Percentiles rank a stretch among this genome's conserved stretches.
phyloP scores from a whole-genome alignment of 1,140 invertebrate species.

The Orius laevigatus region DNA sequence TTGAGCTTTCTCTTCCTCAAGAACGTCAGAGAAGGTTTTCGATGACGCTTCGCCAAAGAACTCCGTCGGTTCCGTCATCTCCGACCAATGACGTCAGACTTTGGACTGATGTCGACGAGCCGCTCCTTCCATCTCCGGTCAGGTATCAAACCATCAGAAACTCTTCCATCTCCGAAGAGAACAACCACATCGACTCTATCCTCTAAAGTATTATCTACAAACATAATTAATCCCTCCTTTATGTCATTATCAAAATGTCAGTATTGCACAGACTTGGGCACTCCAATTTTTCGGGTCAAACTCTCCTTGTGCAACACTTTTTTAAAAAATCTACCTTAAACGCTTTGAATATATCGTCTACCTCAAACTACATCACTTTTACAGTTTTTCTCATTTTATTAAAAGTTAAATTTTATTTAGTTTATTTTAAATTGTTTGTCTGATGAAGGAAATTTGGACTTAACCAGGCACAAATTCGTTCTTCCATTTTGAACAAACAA shows the following conservation, averaged over 20 bases:
- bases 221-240: neutral
- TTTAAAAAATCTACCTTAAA: too few species aligned
- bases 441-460: neutral
- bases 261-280: neutral
- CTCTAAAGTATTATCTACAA: neutral
- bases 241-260: neutral
- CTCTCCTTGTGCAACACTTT: neutral
- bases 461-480: neutral
- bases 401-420: neutral
- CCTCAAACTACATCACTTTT: slow-evolving; percentile 5
- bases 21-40: slow-evolving; percentile 4
- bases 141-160: neutral
- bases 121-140: slow-evolving; percentile 5
- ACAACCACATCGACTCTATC: neutral
- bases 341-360: neutral
- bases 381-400: neutral
- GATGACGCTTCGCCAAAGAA: slow-evolving; percentile 3
- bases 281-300: neutral
- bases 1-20: too few species aligned
- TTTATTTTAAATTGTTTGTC: slow-evolving; percentile 1
- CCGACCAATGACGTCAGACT: slow-evolving; percentile 4
- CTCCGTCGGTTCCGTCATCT: neutral
- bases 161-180: slow-evolving; percentile 4
- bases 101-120: slow-evolving; percentile 8
- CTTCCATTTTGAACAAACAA: neutral